Conservation (phyloP, 2,888 invertebrate species). For the Linnaemya tessellans region DNA sequence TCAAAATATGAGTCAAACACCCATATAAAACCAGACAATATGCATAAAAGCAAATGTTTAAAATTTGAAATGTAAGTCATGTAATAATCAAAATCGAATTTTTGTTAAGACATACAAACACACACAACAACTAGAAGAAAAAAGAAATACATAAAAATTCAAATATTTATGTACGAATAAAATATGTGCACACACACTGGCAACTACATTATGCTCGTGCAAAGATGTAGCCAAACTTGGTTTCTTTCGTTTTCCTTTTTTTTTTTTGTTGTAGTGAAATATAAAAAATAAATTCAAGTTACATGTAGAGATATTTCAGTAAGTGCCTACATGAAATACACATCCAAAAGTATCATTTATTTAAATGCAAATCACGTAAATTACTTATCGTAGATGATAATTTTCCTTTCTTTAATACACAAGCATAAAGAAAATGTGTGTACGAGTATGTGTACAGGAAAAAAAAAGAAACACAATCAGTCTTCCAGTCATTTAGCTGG, state of each 20-base stretch:
- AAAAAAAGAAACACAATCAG: neutral
- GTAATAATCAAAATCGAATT: constrained; percentile 61
- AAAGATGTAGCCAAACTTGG: constrained; percentile 42
- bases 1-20: constrained; percentile 36
- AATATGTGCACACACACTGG: neutral
- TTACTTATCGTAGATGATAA: constrained; percentile 70
- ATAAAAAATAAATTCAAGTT: constrained; percentile 18
- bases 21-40: constrained; percentile 46
- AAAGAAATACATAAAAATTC: constrained; percentile 15
- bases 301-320: neutral
- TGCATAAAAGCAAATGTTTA: constrained; percentile 23
- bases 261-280: neutral
- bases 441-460: neutral
- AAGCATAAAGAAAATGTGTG: neutral
- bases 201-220: neutral
- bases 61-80: constrained; percentile 63
- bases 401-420: constrained; percentile 49
- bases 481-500: constrained; percentile 25
- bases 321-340: constrained; percentile 2
- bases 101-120: constrained; percentile 10
- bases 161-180: constrained; percentile 1
- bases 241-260: no score
- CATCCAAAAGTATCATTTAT: constrained; percentile 36
- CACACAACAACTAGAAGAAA: neutral
- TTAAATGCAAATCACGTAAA: constrained; percentile 72